These are phyloP conservation scores for Eugnorisma glareosa DNA, from an alignment of 2,888 invertebrate genomes.

Conservation along the genomic window DNA sequence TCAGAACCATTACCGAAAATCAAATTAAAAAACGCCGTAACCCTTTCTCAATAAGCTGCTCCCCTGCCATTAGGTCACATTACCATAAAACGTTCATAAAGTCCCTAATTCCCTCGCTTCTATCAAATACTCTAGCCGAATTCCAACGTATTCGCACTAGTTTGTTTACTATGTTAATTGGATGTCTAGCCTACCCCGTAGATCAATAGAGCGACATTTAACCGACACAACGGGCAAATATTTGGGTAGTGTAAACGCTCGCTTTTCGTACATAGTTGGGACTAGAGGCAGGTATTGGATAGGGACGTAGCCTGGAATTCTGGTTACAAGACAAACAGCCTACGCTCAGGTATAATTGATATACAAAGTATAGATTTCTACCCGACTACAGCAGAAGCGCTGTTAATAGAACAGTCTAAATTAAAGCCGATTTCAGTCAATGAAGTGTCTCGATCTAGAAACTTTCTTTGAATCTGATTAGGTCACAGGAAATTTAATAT, in stretches of 20 bases:
- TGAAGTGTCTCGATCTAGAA: background rate
- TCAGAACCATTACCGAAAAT: constrained; percentile 7
- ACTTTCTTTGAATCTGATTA: background rate
- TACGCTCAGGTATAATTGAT: constrained; percentile 26
- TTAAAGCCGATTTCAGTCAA: background rate
- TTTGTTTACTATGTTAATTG: constrained; percentile 54
- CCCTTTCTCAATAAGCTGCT: background rate
- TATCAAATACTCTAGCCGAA: constrained; percentile 7
- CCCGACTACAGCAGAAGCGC: background rate
- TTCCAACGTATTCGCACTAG: constrained; percentile 2
- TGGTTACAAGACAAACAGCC: constrained; percentile 41
- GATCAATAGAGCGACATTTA: constrained; percentile 65
- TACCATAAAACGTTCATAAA: constrained; percentile 12
- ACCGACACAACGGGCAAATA: constrained; percentile 56
- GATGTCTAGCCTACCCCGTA: constrained; percentile 51
- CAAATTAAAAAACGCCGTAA: background rate
- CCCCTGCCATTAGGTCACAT: constrained; percentile 3
- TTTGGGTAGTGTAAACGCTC: constrained; percentile 44
- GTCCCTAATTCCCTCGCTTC: constrained; percentile 9
- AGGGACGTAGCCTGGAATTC: constrained; percentile 16
- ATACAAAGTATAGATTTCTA: background rate
- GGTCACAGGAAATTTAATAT: constrained; percentile 17
- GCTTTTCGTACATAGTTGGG: constrained; percentile 11
- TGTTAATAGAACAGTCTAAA: background rate
- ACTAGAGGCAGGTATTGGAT: constrained; percentile 12